Evolutionary conservation across 2,797 vertebrate genomes (phyloP).

Genomic region (Tauraco hartlaubi): DNA sequence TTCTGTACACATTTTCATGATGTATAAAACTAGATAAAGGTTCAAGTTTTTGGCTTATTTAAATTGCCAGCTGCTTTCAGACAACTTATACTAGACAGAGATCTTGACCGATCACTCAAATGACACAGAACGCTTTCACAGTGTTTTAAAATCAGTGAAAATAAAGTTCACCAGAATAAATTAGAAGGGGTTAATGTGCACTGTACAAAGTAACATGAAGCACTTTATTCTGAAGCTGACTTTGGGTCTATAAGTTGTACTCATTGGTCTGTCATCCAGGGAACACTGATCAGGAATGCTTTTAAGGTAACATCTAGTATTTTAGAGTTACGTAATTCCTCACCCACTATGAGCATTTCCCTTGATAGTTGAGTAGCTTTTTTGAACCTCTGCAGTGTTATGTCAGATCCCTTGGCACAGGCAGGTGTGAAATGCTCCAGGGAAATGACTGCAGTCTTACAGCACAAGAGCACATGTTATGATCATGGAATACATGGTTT

Average conservation of each 20-base stretch:
- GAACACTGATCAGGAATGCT: background rate
- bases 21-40: background rate
- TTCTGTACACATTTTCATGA: background rate
- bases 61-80: background rate
- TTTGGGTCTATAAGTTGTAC: background rate
- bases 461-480: rapidly evolving
- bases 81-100: background rate
- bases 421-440: background rate
- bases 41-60: background rate
- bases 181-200: background rate
- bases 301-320: background rate
- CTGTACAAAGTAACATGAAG: background rate
- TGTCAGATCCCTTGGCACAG: background rate
- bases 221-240: background rate
- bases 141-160: background rate
- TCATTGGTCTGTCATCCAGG: background rate
- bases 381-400: background rate
- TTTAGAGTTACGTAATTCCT: background rate
- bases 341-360: background rate
- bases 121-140: background rate
- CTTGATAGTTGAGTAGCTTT: rapidly evolving
- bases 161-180: background rate
- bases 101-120: background rate
- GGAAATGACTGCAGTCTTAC: background rate
- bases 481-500: background rate